Evolutionary conservation across 2,113 vertebrate species (phyloP), one percentile per base, ranked within the genome.

Genomic region (Edolisoma coerulescens): DNA sequence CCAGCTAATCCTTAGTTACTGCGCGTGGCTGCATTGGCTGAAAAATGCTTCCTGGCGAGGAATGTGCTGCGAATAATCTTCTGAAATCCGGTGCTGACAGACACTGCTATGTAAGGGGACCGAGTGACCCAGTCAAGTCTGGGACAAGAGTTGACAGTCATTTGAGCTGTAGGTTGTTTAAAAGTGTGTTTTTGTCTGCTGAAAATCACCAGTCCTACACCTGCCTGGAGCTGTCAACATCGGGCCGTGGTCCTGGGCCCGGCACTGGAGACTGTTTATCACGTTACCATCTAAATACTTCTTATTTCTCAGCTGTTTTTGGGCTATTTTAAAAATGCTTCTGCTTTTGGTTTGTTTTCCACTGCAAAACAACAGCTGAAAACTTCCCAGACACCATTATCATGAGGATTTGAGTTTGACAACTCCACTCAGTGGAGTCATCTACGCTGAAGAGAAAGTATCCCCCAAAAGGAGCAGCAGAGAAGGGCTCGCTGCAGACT

Each of bases 61-160:
- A 98, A 98, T 98, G 98, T 88, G 87, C 95, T 94, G 81, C 28
- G 94, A 94, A 95, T 98, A 98, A 99, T 98, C 98, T 95, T 16
- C 88, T 47, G 78, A 96, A 97, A 97, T 97, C 96, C 98, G 8
- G 86, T 97, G 98, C 93, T 98, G 98, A 99, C 98, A 98, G 98
- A 98, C 96, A 84, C 95, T 96, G 96, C 98, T 98, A 98, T 98
- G 97, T 96, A 91, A 97, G 98, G 97, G 97, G 97, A 73, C 95
- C 37, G 50, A 86, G 92, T 96, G 96, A 97, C 96, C 98, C 97
- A 98, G 86, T 96, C 98, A 97, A 96, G 96, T 98, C 96, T 95
- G 96, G 97, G 97, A 97, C 97, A 98, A 97, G 96, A 94, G 97
- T 89, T 97, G 96, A 97, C 79, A 69, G 95, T 97, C 97, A 96